Percentiles rank a stretch among this genome's conserved stretches.
Conservation (phyloP, 64 coral and sea anemone genomes). For the Actinia tenebrosa region DNA sequence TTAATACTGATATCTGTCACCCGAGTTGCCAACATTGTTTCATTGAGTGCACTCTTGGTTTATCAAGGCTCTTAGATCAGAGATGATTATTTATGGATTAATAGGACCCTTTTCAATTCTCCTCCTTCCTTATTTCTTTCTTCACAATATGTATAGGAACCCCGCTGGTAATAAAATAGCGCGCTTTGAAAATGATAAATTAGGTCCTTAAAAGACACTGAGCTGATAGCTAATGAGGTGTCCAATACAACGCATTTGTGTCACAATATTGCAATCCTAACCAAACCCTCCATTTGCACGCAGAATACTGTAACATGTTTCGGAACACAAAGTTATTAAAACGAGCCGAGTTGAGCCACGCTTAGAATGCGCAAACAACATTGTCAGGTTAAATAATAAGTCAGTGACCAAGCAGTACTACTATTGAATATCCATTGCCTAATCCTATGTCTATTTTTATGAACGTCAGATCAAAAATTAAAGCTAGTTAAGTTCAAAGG, state of each 20-base stretch:
- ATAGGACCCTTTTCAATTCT: no score
- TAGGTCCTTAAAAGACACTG: neutral
- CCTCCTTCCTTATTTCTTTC: neutral
- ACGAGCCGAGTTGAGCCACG: neutral
- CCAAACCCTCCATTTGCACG: neutral
- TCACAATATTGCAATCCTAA: neutral
- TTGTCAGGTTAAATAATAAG: neutral
- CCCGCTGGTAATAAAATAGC: neutral
- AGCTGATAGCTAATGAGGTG: neutral
- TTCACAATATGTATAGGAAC: neutral
- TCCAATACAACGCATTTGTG: neutral
- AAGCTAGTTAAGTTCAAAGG: conserved; percentile 8
- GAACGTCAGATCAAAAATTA: neutral
- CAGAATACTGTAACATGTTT: neutral
- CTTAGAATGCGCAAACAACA: neutral
- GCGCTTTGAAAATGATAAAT: neutral
- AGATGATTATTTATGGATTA: no score
- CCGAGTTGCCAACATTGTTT: neutral
- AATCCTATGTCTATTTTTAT: neutral
- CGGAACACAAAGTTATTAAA: neutral
- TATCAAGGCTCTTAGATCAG: neutral
- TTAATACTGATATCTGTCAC: neutral
- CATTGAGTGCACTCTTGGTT: neutral
- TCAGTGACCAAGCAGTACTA: neutral
- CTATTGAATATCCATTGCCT: neutral